These are phyloP conservation scores for Drosophila persimilis DNA, from an alignment of 1,140 invertebrate species.

Conservation along the genomic window DNA sequence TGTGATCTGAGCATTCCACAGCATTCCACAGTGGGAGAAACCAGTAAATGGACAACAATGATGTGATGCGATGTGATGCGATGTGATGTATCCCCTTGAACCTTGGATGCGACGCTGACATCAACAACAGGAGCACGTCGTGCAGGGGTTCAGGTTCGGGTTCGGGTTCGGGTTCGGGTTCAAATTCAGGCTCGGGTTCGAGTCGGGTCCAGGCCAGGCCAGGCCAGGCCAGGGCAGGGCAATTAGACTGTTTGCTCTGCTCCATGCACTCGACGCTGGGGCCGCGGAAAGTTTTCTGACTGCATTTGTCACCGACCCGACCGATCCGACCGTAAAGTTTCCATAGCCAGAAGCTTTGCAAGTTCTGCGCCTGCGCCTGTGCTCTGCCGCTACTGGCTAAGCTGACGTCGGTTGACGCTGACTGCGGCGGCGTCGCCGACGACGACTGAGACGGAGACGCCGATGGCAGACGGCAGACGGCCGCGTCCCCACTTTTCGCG, in stretches of 20 bases:
- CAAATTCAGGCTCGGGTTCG: neutral
- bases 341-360: slow-evolving; percentile 19
- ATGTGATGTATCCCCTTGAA: slow-evolving; percentile 34
- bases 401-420: neutral
- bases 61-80: slow-evolving; percentile 5
- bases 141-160: neutral
- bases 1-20: too few species aligned
- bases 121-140: slow-evolving; percentile 47
- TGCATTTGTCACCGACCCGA: slow-evolving; percentile 38
- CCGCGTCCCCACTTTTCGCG: slow-evolving; percentile 56
- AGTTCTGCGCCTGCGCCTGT: slow-evolving; percentile 55
- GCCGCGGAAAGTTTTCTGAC: slow-evolving; percentile 47
- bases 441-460: slow-evolving; percentile 5
- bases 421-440: slow-evolving; percentile 4
- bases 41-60: slow-evolving; percentile 5
- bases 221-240: slow-evolving; percentile 6
- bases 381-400: too few species aligned
- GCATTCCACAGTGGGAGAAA: neutral
- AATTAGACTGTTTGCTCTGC: slow-evolving; percentile 47
- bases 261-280: slow-evolving; percentile 36
- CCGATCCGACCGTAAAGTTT: slow-evolving; percentile 38
- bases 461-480: slow-evolving; percentile 24
- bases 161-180: neutral
- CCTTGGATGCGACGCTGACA: slow-evolving; percentile 18
- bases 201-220: slow-evolving; percentile 12